Base-by-base conservation (phyloP, 2,888 invertebrate species). In the Nemurella pictetii region DNA sequence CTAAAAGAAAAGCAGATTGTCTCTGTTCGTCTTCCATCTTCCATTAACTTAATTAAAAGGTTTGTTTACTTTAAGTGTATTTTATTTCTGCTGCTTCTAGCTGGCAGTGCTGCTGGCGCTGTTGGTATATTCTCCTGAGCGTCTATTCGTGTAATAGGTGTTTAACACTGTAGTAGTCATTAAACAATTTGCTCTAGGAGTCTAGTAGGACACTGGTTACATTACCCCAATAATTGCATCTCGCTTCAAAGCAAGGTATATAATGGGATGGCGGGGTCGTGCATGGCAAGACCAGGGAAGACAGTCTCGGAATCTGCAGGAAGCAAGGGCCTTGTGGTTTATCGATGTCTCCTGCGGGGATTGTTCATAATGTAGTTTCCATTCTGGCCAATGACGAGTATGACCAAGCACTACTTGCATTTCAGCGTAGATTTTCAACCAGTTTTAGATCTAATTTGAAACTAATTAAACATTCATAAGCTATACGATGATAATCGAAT, bases 221-320 rank as follows among this genome's bases (percentile, higher is more conserved):
- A 75, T 75, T 25, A 4, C 27, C 27, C 75, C 75, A 75, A 75
- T 75, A 75, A 75, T 75, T 75, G 75, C 75, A 75, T 75, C 75
- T 75, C 75, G 75, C 55, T 55, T 55, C 55, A 55, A 55, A 55
- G 55, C 55, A 55, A 20, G 55, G 55, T 55, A 55, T 55, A 55
- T 55, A 55, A 55, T 55, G 55, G 55, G 55, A 12, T 55, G 28
- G 75, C 7, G 27, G 7, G 75, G 1, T 26, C 9, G 27, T 7
- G 75, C 26, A 36, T 36, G n/a, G 27, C 26, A 75, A 5, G 28
- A n/a, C n/a, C 26, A 75, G 1, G 75, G 75, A 26, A 25, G n/a
- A n/a, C n/a, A n/a, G n/a, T n/a, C n/a, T n/a, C 5, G 75, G 75
- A 26, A 27, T 9, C 27, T 27, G 26, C 26, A 26, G 75, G 75